Percentiles rank a stretch among this genome's conserved stretches.
These are phyloP conservation scores for Symphodus melops DNA, from an alignment of 2,113 vertebrate species.

Conservation along the genomic window DNA sequence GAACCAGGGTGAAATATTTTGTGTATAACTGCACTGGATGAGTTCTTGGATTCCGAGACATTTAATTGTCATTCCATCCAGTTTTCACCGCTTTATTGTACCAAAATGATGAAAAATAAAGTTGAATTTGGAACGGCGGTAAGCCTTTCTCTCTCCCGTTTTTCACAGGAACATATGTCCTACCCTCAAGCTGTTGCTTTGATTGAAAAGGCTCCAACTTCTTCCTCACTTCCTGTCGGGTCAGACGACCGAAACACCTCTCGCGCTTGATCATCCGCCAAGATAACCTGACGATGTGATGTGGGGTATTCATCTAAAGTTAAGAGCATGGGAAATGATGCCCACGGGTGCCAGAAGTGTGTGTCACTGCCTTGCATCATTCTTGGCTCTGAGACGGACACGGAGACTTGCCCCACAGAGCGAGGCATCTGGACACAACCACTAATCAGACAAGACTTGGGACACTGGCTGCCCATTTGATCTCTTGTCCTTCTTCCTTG, in stretches of 20 bases:
- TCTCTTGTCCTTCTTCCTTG: constrained; percentile 58
- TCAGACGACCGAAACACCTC: constrained; percentile 23
- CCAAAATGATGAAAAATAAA: not conserved
- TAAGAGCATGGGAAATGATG: constrained; percentile 42
- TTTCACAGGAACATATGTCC: constrained; percentile 8
- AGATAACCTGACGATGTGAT: constrained; percentile 28
- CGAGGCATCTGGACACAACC: constrained; percentile 45
- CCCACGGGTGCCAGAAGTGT: constrained; percentile 33
- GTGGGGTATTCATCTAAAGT: constrained; percentile 12
- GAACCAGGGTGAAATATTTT: no score
- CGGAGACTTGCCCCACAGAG: constrained; percentile 11
- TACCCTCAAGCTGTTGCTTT: not conserved
- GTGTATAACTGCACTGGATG: no score
- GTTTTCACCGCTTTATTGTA: not conserved
- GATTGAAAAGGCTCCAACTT: not conserved
- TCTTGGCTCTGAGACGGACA: constrained; percentile 43
- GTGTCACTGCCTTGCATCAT: constrained; percentile 64
- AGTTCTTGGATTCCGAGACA: no score
- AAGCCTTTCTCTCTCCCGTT: not conserved
- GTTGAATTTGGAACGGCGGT: not conserved
- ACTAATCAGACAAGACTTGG: constrained; percentile 67
- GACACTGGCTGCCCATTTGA: constrained; percentile 63
- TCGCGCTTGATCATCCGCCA: constrained; percentile 4
- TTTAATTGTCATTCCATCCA: no score
- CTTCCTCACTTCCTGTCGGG: not conserved